phyloP scores from a whole-genome alignment of 2,797 vertebrate species.

The Chelmon rostratus region DNA sequence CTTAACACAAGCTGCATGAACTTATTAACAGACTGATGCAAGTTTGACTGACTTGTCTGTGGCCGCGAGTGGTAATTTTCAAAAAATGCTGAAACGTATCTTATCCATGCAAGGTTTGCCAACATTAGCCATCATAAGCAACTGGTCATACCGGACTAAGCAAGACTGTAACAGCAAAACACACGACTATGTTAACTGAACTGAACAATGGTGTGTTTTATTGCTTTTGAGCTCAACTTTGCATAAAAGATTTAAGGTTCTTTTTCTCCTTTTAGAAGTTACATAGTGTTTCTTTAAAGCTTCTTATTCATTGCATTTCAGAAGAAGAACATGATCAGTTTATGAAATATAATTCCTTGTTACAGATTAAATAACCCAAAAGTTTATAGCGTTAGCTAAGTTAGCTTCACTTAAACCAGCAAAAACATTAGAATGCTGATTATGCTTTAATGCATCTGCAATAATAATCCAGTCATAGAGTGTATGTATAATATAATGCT shows the following conservation, averaged over 20 bases:
- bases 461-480: no score
- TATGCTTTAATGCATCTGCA: not conserved
- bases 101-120: not conserved
- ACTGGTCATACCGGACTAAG: not conserved
- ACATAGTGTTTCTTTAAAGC: not conserved
- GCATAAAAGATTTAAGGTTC: not conserved
- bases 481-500: not conserved
- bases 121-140: not conserved
- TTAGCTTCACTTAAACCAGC: not conserved
- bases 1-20: not conserved
- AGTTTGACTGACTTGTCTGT: not conserved
- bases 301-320: not conserved
- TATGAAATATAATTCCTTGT: not conserved
- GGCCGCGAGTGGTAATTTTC: not conserved
- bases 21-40: not conserved
- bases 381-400: not conserved
- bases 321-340: not conserved
- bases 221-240: not conserved
- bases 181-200: not conserved
- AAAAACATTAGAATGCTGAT: not conserved
- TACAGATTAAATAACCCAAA: not conserved
- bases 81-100: no score
- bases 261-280: not conserved
- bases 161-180: not conserved
- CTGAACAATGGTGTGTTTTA: not conserved